Conservation (phyloP, 1,140 invertebrate species). For the Neodiprion pinetum region DNA sequence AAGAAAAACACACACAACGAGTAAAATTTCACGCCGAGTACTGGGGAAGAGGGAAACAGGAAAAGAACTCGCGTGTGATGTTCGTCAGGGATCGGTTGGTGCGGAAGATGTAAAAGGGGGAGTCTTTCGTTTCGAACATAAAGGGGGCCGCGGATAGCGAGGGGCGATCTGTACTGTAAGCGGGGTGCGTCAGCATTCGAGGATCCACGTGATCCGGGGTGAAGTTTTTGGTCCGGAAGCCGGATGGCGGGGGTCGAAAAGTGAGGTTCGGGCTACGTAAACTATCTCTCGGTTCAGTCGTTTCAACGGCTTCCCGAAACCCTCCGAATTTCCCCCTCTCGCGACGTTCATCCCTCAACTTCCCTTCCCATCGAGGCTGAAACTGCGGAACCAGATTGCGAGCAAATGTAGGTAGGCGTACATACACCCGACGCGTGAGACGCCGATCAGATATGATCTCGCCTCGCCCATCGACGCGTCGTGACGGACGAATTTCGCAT, state of each 20-base stretch:
- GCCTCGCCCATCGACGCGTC: no score
- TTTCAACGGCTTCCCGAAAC: not conserved
- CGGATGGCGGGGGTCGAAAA: no score
- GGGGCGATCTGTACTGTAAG: not conserved
- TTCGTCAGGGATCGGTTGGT: not conserved
- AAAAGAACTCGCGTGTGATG: not conserved
- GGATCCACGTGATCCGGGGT: no score
- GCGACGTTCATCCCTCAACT: no score
- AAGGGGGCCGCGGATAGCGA: not conserved
- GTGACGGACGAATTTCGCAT: no score
- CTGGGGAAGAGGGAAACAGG: not conserved
- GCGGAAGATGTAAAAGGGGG: not conserved
- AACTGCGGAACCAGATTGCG: not conserved
- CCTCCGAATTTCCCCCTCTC: not conserved
- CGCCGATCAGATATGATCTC: not conserved
- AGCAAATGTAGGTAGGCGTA: not conserved
- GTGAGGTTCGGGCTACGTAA: no score
- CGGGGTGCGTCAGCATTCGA: constrained; percentile 3
- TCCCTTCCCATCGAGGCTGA: no score
- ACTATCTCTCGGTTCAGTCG: constrained; percentile 1
- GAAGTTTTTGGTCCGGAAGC: no score
- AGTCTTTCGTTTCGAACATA: not conserved
- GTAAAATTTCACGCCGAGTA: no score
- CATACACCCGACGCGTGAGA: not conserved
- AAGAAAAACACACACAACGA: no score